These are phyloP conservation scores for Eutrigla gurnardus DNA, from an alignment of 2,797 vertebrate species.

Conservation along the genomic window DNA sequence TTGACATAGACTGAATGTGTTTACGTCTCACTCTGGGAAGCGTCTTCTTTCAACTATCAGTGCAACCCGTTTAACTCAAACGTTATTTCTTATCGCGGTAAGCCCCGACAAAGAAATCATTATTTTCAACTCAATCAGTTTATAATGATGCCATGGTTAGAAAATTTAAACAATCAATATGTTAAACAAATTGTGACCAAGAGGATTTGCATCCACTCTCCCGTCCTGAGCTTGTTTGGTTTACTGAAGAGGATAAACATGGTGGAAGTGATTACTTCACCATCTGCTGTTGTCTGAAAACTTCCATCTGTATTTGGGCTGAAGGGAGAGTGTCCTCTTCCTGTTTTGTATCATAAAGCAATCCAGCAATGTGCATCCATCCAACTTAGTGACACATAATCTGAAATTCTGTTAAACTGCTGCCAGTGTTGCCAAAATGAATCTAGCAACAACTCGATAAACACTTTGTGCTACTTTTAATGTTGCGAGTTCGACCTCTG, in stretches of 20 bases:
- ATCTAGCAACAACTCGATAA: background rate
- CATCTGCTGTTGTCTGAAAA: conserved; percentile 60
- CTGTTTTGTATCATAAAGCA: conserved; percentile 14
- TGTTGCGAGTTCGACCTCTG: background rate
- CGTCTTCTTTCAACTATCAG: background rate
- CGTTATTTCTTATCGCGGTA: background rate
- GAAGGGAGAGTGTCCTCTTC: conserved; percentile 8
- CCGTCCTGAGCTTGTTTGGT: conserved; percentile 43
- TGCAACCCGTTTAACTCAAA: background rate
- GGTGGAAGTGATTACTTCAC: conserved; percentile 61
- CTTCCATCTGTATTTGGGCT: conserved; percentile 49
- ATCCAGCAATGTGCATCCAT: background rate
- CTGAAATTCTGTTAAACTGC: background rate
- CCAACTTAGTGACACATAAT: background rate
- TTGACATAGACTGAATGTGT: conserved; percentile 15
- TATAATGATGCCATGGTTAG: background rate
- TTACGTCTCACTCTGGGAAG: background rate
- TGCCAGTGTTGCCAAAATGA: background rate
- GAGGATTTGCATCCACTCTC: conserved; percentile 34
- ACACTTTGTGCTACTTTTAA: background rate
- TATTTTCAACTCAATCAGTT: background rate
- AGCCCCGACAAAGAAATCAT: background rate
- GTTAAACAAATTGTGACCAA: conserved; percentile 41
- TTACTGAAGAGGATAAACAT: conserved; percentile 53
- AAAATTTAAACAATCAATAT: conserved; percentile 30